Percentiles rank a stretch among this genome's conserved stretches.
phyloP scores from a whole-genome alignment of 2,797 vertebrate genomes.

The Malurus leucopterus region DNA sequence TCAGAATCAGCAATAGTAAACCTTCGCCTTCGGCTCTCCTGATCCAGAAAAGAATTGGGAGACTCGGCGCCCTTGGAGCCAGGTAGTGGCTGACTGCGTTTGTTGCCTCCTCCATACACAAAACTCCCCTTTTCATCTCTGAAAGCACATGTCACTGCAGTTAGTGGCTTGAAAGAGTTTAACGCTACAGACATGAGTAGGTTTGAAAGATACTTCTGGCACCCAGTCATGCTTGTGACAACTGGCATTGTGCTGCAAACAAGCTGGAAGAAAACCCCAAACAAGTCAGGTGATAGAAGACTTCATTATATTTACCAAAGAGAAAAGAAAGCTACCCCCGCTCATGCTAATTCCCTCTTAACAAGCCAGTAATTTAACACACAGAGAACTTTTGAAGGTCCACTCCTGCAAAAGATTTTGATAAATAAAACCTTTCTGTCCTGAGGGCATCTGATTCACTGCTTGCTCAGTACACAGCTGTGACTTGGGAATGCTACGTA shows the following conservation, averaged over 20 bases:
- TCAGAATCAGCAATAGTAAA: slow-evolving; percentile 79
- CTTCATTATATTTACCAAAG: background rate
- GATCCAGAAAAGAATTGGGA: slow-evolving; percentile 87
- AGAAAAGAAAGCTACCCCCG: background rate
- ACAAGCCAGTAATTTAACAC: background rate
- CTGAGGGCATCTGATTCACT: background rate
- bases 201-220: background rate
- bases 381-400: background rate
- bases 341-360: background rate
- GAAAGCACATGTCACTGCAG: slow-evolving; percentile 7
- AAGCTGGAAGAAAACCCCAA: background rate
- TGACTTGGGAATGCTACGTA: background rate
- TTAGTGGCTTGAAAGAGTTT: background rate
- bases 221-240: background rate
- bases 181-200: background rate
- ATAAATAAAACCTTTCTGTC: background rate
- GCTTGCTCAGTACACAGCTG: background rate
- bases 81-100: slow-evolving; percentile 49
- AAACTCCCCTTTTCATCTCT: slow-evolving; percentile 76
- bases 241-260: background rate
- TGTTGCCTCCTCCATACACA: slow-evolving; percentile 61
- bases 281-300: background rate
- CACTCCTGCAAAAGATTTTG: background rate
- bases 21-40: slow-evolving; percentile 75
- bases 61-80: slow-evolving; percentile 82